Conservation (phyloP, 2,797 vertebrate genomes). For the Pteropus rufus region DNA sequence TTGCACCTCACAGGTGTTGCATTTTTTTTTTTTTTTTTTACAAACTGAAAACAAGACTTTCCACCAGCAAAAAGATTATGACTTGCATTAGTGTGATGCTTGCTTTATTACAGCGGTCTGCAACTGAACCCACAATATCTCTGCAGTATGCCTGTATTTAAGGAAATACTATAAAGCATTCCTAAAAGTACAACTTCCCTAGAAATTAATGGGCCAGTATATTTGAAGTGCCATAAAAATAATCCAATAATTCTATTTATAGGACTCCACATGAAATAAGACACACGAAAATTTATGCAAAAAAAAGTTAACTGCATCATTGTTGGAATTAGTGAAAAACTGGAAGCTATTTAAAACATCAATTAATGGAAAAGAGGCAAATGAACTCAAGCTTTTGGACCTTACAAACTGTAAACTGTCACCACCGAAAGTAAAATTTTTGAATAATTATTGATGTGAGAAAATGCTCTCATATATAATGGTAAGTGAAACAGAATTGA, state of each 20-base stretch:
- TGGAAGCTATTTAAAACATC: not conserved
- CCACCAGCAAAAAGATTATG: not conserved
- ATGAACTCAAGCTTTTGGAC: not conserved
- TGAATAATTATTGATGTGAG: not conserved
- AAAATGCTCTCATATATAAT: not conserved
- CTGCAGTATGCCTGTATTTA: not conserved
- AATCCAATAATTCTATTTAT: not conserved
- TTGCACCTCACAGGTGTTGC: not conserved
- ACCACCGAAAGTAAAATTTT: not conserved
- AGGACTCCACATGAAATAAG: not conserved
- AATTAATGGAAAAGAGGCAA: not conserved
- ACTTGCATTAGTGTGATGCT: not conserved
- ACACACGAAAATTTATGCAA: not conserved
- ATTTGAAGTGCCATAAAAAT: not conserved
- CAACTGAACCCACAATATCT: not conserved
- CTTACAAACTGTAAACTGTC: not conserved
- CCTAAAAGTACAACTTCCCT: not conserved
- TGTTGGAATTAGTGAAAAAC: not conserved
- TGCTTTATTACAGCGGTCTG: no score
- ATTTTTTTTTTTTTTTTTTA: not conserved
- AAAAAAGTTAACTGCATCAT: not conserved
- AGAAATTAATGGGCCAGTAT: not conserved
- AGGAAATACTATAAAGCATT: not conserved
- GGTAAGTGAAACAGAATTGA: not conserved
- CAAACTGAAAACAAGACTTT: not conserved